Evolutionary conservation across 2,888 invertebrate genomes (phyloP).

Genomic region (Agrilus cyanescens): DNA sequence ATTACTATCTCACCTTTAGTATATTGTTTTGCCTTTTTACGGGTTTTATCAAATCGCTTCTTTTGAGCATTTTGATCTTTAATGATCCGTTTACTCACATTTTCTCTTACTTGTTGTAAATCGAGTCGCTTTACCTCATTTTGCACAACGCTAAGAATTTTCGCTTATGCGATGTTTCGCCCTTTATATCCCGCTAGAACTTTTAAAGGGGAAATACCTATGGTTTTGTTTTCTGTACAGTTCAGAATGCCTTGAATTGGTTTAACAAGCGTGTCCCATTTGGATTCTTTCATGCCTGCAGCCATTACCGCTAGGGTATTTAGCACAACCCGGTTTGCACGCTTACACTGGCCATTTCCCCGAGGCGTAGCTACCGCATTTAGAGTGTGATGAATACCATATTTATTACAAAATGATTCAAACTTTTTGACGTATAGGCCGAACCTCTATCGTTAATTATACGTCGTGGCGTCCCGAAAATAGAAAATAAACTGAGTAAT

Average conservation of each 20-base stretch:
- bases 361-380: too few species aligned
- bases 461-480: too few species aligned
- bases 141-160: constrained; percentile 4
- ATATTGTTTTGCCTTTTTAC: constrained; percentile 4
- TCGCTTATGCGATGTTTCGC: constrained; percentile 7
- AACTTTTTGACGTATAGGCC: constrained; percentile 9
- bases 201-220: constrained; percentile 14
- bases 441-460: not conserved
- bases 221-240: constrained; percentile 11
- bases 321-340: constrained; percentile 16
- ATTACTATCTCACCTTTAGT: constrained; percentile 7
- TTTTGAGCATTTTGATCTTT: constrained; percentile 12
- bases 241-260: constrained; percentile 19
- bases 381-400: too few species aligned
- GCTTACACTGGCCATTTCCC: constrained; percentile 2
- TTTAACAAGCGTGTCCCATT: constrained; percentile 20
- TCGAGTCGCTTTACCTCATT: constrained; percentile 1
- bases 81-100: constrained; percentile 7
- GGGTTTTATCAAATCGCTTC: constrained; percentile 5
- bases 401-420: constrained; percentile 20
- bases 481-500: too few species aligned
- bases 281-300: constrained; percentile 9
- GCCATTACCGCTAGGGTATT: constrained; percentile 13
- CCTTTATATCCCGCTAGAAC: constrained; percentile 14
- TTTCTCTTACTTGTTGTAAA: constrained; percentile 3